A percentile compares a stretch with the other conserved stretches of the same genome.
These are phyloP conservation scores for Etheostoma cragini DNA, from an alignment of 2,113 vertebrate genomes.

Conservation along the genomic window DNA sequence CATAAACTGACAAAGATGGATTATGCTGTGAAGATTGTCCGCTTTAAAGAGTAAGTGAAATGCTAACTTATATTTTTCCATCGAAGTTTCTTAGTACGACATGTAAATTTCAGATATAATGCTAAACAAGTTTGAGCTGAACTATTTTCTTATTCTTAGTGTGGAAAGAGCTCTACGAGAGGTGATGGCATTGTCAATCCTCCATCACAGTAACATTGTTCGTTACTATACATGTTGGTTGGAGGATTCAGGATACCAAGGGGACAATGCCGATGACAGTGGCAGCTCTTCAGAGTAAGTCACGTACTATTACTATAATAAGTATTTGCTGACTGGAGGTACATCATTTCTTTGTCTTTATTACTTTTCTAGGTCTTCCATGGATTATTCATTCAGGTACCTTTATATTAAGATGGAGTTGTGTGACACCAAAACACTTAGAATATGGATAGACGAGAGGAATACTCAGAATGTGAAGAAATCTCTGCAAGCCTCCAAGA, in stretches of 20 bases:
- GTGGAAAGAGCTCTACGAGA: slow-evolving; percentile 78
- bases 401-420: slow-evolving; percentile 86
- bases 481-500: slow-evolving; percentile 41
- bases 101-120: neutral
- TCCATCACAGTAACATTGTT: slow-evolving; percentile 81
- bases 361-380: slow-evolving; percentile 58
- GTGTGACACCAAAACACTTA: slow-evolving; percentile 75
- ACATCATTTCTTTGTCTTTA: neutral
- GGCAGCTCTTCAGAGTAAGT: slow-evolving; percentile 73
- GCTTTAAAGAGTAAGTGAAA: slow-evolving; percentile 68
- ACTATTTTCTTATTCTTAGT: neutral
- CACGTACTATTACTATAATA: neutral
- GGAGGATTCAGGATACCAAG: slow-evolving; percentile 63
- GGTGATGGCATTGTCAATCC: slow-evolving; percentile 62
- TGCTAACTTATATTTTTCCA: too few species aligned
- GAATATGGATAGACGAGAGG: slow-evolving; percentile 75
- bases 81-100: too few species aligned
- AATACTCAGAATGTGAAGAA: slow-evolving; percentile 60
- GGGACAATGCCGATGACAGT: slow-evolving; percentile 42
- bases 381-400: slow-evolving; percentile 29
- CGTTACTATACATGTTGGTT: slow-evolving; percentile 79
- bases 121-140: neutral
- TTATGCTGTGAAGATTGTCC: slow-evolving; percentile 82
- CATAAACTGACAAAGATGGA: slow-evolving; percentile 38
- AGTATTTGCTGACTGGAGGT: neutral